Evolutionary conservation across 2,113 vertebrate species (phyloP).

Genomic region (Pelusios castaneus): DNA sequence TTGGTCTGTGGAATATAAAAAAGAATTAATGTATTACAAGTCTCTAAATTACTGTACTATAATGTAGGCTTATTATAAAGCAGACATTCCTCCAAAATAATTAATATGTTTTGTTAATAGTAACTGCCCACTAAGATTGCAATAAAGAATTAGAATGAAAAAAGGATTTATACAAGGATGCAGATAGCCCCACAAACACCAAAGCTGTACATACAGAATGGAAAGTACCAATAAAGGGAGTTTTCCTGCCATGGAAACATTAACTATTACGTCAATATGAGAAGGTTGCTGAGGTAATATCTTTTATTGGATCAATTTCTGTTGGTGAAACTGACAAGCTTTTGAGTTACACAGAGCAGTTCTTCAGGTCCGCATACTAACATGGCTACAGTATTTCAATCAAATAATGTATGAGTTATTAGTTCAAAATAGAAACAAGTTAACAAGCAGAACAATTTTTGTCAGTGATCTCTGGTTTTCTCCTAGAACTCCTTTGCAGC

Average conservation of each 20-base stretch:
- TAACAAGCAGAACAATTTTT: conserved; percentile 17
- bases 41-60: background rate
- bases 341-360: background rate
- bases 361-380: background rate
- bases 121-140: fast-evolving
- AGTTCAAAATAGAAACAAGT: conserved; percentile 33
- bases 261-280: background rate
- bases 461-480: conserved; percentile 8
- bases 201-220: conserved; percentile 15
- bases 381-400: background rate
- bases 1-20: conserved; percentile 85
- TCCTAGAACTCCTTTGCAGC: background rate
- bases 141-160: background rate
- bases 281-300: background rate
- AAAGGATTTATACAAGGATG: background rate
- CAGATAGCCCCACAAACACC: conserved; percentile 51
- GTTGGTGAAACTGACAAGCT: background rate
- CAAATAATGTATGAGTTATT: background rate
- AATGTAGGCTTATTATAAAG: background rate
- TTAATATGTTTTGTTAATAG: background rate
- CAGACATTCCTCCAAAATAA: background rate
- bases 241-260: conserved; percentile 19
- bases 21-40: conserved; percentile 9
- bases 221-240: conserved; percentile 20
- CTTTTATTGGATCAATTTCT: background rate